phyloP scores from a whole-genome alignment of 2,888 invertebrate species.

The Apodemia duryi region DNA sequence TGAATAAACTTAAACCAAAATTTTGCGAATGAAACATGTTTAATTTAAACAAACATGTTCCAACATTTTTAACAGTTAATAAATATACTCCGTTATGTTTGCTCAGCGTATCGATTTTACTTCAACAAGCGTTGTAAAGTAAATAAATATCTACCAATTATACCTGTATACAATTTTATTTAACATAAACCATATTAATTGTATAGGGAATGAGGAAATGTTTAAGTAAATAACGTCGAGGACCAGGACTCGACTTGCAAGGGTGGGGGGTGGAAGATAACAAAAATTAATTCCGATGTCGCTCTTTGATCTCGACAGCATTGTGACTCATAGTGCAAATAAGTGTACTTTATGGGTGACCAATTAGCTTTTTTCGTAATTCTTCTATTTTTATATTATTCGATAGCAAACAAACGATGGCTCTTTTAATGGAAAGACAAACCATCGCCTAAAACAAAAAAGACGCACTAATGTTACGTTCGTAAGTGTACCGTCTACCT shows the following conservation, averaged over 20 bases:
- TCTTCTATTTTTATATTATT: not conserved
- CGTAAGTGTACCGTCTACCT: too few species aligned
- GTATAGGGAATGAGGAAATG: not conserved
- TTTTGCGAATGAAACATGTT: not conserved
- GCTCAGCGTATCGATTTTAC: not conserved
- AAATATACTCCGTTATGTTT: not conserved
- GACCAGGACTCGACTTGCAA: not conserved
- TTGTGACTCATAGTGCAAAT: constrained; percentile 54
- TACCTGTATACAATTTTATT: not conserved
- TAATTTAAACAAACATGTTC: too few species aligned
- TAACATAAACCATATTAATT: not conserved
- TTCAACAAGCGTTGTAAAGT: not conserved
- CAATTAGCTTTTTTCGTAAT: constrained; percentile 8
- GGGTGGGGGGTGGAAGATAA: not conserved
- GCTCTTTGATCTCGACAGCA: constrained; percentile 63
- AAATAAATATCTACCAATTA: not conserved
- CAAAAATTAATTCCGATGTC: constrained; percentile 66
- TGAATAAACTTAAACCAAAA: not conserved
- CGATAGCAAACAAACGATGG: too few species aligned
- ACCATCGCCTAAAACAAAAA: too few species aligned
- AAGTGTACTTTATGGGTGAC: constrained; percentile 38
- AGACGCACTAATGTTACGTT: too few species aligned
- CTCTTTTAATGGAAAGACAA: too few species aligned
- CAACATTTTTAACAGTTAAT: too few species aligned
- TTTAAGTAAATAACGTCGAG: not conserved